A percentile compares a stretch with the other conserved stretches of the same genome.
Conservation (phyloP, 1,140 invertebrate genomes). For the Epicauta chinensis region DNA sequence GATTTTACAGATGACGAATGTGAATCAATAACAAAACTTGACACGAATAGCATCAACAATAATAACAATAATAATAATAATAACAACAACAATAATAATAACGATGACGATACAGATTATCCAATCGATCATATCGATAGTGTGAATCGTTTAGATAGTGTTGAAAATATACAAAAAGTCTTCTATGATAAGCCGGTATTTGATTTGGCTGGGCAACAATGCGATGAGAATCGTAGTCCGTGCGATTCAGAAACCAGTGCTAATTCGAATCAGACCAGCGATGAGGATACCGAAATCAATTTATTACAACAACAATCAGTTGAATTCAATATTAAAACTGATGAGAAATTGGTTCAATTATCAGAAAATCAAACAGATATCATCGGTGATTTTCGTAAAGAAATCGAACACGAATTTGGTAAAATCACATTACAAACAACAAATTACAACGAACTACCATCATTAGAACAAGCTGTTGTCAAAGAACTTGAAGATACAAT, state of each 20-base stretch:
- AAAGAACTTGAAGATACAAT: constrained; percentile 34
- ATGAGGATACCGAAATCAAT: constrained; percentile 27
- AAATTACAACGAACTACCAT: constrained; percentile 1
- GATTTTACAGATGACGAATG: constrained; percentile 48
- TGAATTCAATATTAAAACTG: constrained; percentile 26
- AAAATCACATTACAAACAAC: constrained; percentile 20
- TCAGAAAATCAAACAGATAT: constrained; percentile 35
- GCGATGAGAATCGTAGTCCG: constrained; percentile 15
- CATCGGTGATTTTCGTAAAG: constrained; percentile 50
- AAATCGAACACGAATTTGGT: constrained; percentile 49
- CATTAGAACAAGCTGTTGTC: constrained; percentile 23
- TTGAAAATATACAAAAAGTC: constrained; percentile 48
- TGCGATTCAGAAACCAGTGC: constrained; percentile 24
- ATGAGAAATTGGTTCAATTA: constrained; percentile 21
- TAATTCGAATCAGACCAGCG: constrained; percentile 26
- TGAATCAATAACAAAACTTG: constrained; percentile 25
- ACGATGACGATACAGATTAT: constrained; percentile 11
- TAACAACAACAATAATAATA: constrained; percentile 39
- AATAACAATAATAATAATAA: constrained; percentile 36
- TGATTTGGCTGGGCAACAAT: constrained; percentile 41
- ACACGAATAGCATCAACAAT: constrained; percentile 38
- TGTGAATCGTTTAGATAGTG: constrained; percentile 49
- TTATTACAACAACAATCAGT: constrained; percentile 10
- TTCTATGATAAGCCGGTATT: constrained; percentile 56
- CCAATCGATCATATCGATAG: constrained; percentile 42